Conservation (phyloP, 2,797 vertebrate genomes). For the Rhodeus uyekii region DNA sequence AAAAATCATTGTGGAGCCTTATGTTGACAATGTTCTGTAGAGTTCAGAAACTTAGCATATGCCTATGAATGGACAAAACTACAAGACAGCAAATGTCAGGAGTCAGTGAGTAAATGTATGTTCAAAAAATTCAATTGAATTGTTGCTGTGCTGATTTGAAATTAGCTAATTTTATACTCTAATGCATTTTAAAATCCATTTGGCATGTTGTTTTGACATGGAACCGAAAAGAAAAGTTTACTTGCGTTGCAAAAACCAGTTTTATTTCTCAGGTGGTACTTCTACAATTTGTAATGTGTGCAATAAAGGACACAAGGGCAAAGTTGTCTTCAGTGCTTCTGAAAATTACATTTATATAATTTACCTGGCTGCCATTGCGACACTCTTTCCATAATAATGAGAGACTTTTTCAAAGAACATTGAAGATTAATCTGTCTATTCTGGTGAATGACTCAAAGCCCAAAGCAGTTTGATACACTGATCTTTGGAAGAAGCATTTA, state of each 20-base stretch:
- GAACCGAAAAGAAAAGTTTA: background rate
- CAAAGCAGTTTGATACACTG: background rate
- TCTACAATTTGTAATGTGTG: background rate
- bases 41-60: background rate
- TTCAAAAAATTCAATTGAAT: background rate
- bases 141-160: background rate
- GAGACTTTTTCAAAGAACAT: background rate
- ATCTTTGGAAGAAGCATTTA: constrained; percentile 2
- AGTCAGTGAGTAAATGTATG: background rate
- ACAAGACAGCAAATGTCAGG: background rate
- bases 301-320: background rate
- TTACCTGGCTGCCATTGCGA: constrained; percentile 11
- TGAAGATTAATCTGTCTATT: constrained; percentile 26
- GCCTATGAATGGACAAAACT: background rate
- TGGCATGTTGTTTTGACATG: background rate
- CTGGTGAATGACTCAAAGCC: background rate
- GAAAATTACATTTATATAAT: constrained; percentile 31
- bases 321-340: background rate
- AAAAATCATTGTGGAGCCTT: background rate
- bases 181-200: constrained; percentile 5
- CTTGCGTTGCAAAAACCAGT: background rate
- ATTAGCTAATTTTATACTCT: background rate
- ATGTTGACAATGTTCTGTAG: background rate
- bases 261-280: background rate
- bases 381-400: background rate